Base-by-base conservation (phyloP, 2,888 invertebrate genomes). In the Tenthredo notha region DNA sequence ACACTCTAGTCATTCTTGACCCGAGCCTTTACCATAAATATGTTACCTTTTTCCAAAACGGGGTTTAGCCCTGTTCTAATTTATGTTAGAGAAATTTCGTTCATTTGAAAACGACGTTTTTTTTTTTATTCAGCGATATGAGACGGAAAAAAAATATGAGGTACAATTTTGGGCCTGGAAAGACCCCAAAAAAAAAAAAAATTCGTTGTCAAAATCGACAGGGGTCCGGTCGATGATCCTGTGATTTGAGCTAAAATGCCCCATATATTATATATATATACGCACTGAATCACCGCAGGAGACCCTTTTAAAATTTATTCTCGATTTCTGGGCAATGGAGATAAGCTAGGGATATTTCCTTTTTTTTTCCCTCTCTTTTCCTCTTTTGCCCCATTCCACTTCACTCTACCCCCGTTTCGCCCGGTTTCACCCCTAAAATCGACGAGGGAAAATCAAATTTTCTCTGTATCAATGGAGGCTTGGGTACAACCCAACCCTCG, bases 401-500 rank as follows among this genome's bases (percentile, higher is more conserved):
- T 15, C 1, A 25, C 65, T 9, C n/a, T 2, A 43, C 21, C 21
- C 40, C 43, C 12, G 29, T 25, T 43, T 15, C 43, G 6, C 5
- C 37, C 72, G 21, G 18, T 33, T 70, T 70, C 47, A 12, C 15
- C 47, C 15, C 25, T 6, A 37, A 50, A 77, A 47, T 29, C 29
- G 29, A 33, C 54, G 29, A 77, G 18, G 75, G 77, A n/a, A 50
- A 77, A 77, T 77, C 77, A 54, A 77, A 77, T 77, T 77, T 77
- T 67, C 67, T 77, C 33, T 50, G 33, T 77, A 77, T 77, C 77
- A 77, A 77, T 77, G 54, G 18, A 6, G 12, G 10, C 67, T 18
- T 4, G 29, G 29, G 18, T 25, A 33, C 18, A 15, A 15, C 33
- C 18, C 50, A 54, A 50, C 77, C 77, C 77, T 89, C 89, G 88